These are phyloP conservation scores for Piaya cayana DNA, from an alignment of 2,113 vertebrate genomes.

Conservation along the genomic window DNA sequence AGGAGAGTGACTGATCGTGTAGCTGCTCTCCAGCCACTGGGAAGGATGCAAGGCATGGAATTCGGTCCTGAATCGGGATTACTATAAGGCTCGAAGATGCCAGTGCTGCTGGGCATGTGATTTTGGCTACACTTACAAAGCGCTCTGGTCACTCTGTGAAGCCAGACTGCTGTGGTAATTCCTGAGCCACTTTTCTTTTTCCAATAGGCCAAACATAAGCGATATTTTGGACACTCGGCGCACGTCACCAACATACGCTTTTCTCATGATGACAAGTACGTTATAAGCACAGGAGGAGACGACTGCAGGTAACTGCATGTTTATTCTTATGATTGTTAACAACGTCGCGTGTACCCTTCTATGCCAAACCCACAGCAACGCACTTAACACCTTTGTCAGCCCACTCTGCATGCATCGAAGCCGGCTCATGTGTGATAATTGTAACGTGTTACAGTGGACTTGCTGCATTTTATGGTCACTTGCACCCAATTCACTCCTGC, in stretches of 20 bases:
- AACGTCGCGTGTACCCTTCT: background rate
- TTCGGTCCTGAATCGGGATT: background rate
- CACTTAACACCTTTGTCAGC: background rate
- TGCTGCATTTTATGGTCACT: background rate
- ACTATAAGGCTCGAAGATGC: fast-evolving
- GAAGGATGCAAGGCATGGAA: fast-evolving
- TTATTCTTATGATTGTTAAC: background rate
- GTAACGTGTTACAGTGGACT: background rate
- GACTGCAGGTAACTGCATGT: constrained; percentile 87
- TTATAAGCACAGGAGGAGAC: constrained; percentile 91
- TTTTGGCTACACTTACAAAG: no score
- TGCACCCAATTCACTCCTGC: fast-evolving
- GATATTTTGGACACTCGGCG: constrained; percentile 94
- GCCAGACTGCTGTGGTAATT: fast-evolving
- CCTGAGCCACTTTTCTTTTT: background rate
- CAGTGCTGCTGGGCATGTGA: background rate
- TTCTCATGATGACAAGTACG: constrained; percentile 91
- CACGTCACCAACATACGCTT: constrained; percentile 95
- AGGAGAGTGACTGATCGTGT: background rate
- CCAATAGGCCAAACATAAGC: constrained; percentile 92
- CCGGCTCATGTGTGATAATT: background rate
- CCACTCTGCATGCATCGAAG: background rate
- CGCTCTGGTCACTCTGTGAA: background rate
- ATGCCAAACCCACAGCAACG: background rate
- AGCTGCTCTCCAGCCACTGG: fast-evolving